These are phyloP conservation scores for Sitobion miscanthi DNA, from an alignment of 1,140 invertebrate genomes.

Conservation along the genomic window DNA sequence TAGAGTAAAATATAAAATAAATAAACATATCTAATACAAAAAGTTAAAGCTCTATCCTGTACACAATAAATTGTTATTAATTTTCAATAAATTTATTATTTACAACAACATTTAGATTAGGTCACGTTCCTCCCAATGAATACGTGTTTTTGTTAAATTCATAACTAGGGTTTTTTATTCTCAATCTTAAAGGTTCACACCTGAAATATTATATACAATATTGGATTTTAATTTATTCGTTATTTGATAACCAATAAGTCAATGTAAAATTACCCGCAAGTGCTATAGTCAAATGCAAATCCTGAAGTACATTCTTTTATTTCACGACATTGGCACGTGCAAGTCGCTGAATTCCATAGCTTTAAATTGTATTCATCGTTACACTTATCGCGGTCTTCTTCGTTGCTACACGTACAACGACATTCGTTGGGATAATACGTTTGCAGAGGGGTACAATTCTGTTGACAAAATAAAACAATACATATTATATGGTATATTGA, in stretches of 20 bases:
- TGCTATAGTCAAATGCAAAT: conserved; percentile 67
- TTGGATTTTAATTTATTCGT: background rate
- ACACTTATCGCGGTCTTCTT: conserved; percentile 69
- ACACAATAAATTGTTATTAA: background rate
- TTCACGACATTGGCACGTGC: conserved; percentile 68
- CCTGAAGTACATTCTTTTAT: conserved; percentile 68
- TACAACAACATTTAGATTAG: background rate
- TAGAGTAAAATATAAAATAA: background rate
- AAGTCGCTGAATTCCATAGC: conserved; percentile 69
- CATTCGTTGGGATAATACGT: conserved; percentile 67
- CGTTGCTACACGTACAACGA: conserved; percentile 68
- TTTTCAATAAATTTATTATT: background rate
- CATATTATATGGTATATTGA: background rate
- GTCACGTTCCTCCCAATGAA: background rate
- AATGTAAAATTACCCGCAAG: conserved; percentile 66
- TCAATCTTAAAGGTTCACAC: background rate
- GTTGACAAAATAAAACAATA: conserved; percentile 59
- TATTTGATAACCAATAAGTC: background rate
- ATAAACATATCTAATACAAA: background rate
- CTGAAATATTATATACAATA: background rate
- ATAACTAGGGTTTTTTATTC: background rate
- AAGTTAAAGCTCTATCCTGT: background rate
- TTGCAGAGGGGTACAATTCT: conserved; percentile 70
- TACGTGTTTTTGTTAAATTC: conserved; percentile 25
- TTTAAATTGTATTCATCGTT: conserved; percentile 64